Evolutionary conservation across 2,113 vertebrate genomes (phyloP), one percentile per base, ranked within the genome.

Genomic region (Peromyscus leucopus): DNA sequence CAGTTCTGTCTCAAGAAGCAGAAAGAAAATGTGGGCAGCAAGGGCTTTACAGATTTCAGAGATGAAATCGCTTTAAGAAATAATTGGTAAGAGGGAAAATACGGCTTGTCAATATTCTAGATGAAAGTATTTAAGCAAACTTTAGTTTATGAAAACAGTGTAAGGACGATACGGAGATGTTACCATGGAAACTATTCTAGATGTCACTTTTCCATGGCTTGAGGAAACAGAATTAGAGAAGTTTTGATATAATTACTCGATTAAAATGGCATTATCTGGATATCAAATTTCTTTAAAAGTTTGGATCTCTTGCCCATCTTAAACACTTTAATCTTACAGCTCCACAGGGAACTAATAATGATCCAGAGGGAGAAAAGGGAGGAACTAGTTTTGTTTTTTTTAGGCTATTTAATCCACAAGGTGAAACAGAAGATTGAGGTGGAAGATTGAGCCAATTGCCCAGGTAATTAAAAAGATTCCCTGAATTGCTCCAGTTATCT

Each of bases 211-310:
- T 83, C 55, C 24, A 16, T 42, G 61, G 76, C n/a, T 92, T 67
- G 31, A 39, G 71, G 65, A 96, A 93, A 85, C 39, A 82, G 79
- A 91, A 82, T 84, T 96, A 51, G 36, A 71, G 65, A 94, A 90
- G 67, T 65, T 90, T 95, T 96, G 93, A 90, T 94, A 72, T 72
- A 89, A 97, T 91, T 92, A 79, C 93, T 61, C 88, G 97, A 96
- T 67, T 97, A 92, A 92, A 96, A 95, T 31, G 72, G 88, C 92
- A 91, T 97, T 76, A 78, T 91, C 86, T 96, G 75, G 80, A 96
- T 97, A 94, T 97, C 57, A 95, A 94, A 96, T 61, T 98, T 92
- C 89, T 96, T 98, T 97, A 94, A 96, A 97, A 97, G 46, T 96
- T 92, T 92, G 61, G 39, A 83, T 93, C 65, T 96, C 57, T 65